phyloP scores from a whole-genome alignment of 2,888 invertebrate genomes.

The Gymnoscelis rufifasciata region DNA sequence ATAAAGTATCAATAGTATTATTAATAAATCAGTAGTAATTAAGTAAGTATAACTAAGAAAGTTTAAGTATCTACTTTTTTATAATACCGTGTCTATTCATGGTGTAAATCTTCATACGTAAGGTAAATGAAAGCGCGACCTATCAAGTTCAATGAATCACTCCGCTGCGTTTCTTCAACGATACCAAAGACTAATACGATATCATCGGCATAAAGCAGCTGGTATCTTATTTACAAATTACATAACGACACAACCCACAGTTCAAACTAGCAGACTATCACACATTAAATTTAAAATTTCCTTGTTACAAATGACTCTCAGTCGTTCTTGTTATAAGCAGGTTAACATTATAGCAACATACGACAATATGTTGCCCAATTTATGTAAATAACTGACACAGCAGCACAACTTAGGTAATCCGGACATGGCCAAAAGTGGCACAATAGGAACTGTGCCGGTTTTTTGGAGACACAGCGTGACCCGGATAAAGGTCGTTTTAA shows the following conservation, averaged over 20 bases:
- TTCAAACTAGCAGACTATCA: neutral
- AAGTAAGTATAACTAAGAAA: no score
- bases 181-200: no score
- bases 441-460: conserved; percentile 10
- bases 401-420: conserved; percentile 19
- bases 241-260: neutral
- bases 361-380: conserved; percentile 12
- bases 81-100: no score
- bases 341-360: neutral
- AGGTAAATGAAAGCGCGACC: no score
- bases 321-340: neutral
- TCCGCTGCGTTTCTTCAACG: no score
- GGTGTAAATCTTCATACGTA: no score
- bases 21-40: no score
- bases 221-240: neutral
- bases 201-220: no score
- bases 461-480: neutral
- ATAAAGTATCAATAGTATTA: no score
- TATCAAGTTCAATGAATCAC: no score
- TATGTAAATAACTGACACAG: conserved; percentile 20
- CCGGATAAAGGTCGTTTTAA: neutral
- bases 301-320: neutral
- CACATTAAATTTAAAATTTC: neutral
- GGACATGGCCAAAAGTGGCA: conserved; percentile 16
- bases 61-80: no score